Conservation (phyloP, 2,888 invertebrate genomes). For the Escarpia spicata region DNA sequence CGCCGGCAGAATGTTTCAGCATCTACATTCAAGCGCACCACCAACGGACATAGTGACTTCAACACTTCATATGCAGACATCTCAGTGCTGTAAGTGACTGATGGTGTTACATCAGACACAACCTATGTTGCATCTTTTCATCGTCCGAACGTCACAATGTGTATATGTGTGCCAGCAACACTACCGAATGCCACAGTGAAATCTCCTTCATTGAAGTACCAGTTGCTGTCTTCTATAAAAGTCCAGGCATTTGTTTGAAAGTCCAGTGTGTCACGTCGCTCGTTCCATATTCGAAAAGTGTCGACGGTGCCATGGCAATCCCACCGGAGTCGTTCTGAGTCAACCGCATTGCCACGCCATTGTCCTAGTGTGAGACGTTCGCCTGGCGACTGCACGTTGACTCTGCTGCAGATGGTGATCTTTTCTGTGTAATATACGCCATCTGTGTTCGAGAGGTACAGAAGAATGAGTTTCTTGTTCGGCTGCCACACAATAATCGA, state of each 20-base stretch:
- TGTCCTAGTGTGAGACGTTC: constrained; percentile 49
- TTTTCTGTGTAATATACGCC: neutral
- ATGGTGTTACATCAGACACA: neutral
- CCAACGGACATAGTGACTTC: no score
- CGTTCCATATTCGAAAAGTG: constrained; percentile 50
- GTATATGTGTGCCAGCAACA: neutral
- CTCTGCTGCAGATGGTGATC: neutral
- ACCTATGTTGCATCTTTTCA: neutral
- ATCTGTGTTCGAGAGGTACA: constrained; percentile 30
- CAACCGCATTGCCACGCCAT: constrained; percentile 36
- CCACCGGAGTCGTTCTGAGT: constrained; percentile 38
- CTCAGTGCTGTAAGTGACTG: no score
- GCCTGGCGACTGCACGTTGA: constrained; percentile 39
- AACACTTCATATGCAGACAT: no score
- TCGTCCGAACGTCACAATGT: neutral
- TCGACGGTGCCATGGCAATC: constrained; percentile 45
- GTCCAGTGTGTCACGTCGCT: neutral
- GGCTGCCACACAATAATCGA: constrained; percentile 43
- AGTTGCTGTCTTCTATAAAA: neutral
- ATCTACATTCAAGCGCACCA: no score
- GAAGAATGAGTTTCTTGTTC: constrained; percentile 30
- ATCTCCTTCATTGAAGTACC: constrained; percentile 20
- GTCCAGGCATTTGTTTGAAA: neutral
- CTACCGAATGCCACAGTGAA: neutral
- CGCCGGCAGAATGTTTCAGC: no score